Evolutionary conservation across 2,888 invertebrate species (phyloP), one percentile per base, ranked within the genome.

Genomic region (Hydroisotoma schaefferi): DNA sequence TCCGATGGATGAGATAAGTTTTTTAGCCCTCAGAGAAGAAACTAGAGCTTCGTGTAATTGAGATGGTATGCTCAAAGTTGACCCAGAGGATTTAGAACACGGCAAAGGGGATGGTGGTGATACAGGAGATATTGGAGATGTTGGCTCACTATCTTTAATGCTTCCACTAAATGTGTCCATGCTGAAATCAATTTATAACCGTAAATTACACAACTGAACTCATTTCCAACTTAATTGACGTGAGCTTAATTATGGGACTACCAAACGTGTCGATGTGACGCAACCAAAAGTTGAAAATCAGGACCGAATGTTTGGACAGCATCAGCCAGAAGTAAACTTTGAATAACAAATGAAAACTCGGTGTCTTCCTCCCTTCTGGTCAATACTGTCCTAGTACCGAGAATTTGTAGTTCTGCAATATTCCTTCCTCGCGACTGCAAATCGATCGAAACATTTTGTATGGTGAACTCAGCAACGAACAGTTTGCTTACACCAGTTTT

Each of bases 111-210:
- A 68, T 22, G 68, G 40, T 6, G 87, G 88, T 57, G 86, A 87
- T n/a, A 81, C 85, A 15, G 90, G 92, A 0, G 90, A 89, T 25
- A 83, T 83, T 0, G 94, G 94, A 0, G 93, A 93, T 49, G 88
- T 90, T 5, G 94, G 91, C 77, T 94, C 92, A 74, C 93, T 94
- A 75, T 92, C 94, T 70, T 87, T 83, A 68, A 95, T 83, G 77
- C 93, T 93, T 55, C 95, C 94, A 65, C 94, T 94, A 68, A 88
- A 84, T 63, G 90, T 92, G 79, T 95, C 94, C 89, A 95, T 90
- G 3, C 90, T 90, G 76, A 43, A 43, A 33, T 43, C 18, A 43
- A 33, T 10, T 33, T n/a, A 20, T n/a, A n/a, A n/a, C n/a, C n/a
- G n/a, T n/a, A n/a, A 43, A 43, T n/a, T 20, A 15, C 43, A 43